Evolutionary conservation across 2,797 vertebrate genomes (phyloP).

Genomic region (Sylvia borin): DNA sequence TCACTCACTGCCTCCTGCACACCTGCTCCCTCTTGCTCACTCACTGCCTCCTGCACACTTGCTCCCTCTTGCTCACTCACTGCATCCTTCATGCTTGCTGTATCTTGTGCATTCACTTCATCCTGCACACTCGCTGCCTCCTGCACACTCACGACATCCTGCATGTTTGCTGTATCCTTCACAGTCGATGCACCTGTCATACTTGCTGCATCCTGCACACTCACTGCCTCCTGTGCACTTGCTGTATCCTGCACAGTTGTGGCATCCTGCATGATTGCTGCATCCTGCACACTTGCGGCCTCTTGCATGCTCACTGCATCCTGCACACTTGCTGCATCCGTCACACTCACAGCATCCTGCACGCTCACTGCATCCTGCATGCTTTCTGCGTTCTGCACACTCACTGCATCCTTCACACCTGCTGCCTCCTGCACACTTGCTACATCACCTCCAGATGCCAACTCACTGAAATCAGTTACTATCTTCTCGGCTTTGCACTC

Average conservation of each 20-base stretch:
- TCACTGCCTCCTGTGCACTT: background rate
- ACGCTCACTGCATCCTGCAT: background rate
- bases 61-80: background rate
- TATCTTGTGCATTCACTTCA: background rate
- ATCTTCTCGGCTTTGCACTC: background rate
- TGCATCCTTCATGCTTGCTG: background rate
- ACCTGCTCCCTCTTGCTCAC: too few relatives aligned
- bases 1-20: background rate
- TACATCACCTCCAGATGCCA: background rate
- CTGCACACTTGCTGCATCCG: background rate
- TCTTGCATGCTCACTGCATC: background rate
- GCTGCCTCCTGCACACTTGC: background rate
- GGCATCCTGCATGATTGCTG: accelerated
- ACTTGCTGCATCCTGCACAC: background rate
- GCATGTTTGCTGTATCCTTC: background rate
- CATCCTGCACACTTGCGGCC: background rate
- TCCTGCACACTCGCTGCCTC: background rate
- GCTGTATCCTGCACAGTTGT: background rate
- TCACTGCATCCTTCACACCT: background rate
- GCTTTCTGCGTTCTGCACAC: background rate
- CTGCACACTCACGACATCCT: background rate
- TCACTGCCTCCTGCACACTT: background rate
- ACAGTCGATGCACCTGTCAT: background rate
- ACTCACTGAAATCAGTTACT: background rate
- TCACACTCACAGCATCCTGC: background rate